Conservation (phyloP, 2,797 vertebrate species). For the Darevskia nairensis region DNA sequence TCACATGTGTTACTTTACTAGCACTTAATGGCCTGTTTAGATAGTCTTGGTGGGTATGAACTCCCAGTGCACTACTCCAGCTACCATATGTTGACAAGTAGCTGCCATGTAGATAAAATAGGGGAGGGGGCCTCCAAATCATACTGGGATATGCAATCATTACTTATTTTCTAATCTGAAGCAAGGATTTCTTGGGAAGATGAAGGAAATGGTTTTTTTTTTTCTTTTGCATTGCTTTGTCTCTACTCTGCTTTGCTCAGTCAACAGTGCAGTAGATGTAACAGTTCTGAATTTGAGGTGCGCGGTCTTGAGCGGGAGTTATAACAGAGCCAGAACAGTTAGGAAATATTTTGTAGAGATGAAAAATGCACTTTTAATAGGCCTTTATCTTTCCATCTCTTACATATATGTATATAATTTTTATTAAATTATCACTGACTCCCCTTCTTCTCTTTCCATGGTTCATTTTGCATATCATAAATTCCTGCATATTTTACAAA, state of each 20-base stretch:
- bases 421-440: neutral
- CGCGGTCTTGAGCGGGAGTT: neutral
- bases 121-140: conserved; percentile 66
- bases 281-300: conserved; percentile 2
- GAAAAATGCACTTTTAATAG: neutral
- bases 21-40: conserved; percentile 84
- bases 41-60: conserved; percentile 81
- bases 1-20: conserved; percentile 82
- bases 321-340: neutral
- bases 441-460: no score
- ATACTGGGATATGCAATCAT: conserved; percentile 62
- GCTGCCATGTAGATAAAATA: conserved; percentile 78
- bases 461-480: no score
- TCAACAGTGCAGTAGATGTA: conserved; percentile 29
- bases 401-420: no score
- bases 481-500: no score
- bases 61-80: conserved; percentile 75
- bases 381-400: neutral
- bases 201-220: conserved; percentile 34
- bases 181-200: conserved; percentile 60
- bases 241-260: conserved; percentile 45
- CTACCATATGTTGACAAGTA: conserved; percentile 76
- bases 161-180: conserved; percentile 74
- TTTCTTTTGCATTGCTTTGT: conserved; percentile 59
- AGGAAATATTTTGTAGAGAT: neutral